phyloP scores from a whole-genome alignment of 2,113 vertebrate genomes.

The human (Homo sapiens) region DNA sequence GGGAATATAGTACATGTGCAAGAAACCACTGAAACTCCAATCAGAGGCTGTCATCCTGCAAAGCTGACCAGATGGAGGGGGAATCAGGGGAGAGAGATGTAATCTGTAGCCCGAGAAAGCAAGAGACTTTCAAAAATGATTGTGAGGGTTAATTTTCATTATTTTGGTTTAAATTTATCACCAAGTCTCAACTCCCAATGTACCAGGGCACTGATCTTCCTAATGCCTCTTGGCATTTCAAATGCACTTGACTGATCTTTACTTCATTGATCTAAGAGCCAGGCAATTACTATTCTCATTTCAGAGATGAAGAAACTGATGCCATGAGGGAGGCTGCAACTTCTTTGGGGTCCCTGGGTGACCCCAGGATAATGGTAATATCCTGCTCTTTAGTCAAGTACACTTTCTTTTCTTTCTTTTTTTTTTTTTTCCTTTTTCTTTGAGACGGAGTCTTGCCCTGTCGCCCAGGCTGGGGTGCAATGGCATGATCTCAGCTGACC shows the following conservation, averaged over 20 bases:
- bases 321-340: background rate
- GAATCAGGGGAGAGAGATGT: background rate
- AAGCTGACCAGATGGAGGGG: constrained; percentile 64
- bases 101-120: constrained; percentile 64
- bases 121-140: constrained; percentile 71
- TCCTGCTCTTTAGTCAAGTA: background rate
- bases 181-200: background rate
- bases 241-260: constrained; percentile 24
- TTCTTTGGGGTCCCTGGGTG: background rate
- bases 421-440: too few relatives aligned
- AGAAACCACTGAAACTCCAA: constrained; percentile 4
- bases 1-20: background rate
- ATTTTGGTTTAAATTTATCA: constrained; percentile 23
- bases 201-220: background rate
- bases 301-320: constrained; percentile 25
- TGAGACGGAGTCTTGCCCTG: too few relatives aligned
- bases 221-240: constrained; percentile 25
- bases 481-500: too few relatives aligned
- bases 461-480: too few relatives aligned
- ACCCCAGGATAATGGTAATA: background rate
- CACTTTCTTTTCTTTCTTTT: background rate
- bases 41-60: constrained; percentile 44
- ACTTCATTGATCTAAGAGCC: background rate
- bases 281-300: background rate
- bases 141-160: constrained; percentile 17